Percentiles rank a stretch among this genome's conserved stretches.
Conservation (phyloP, 1,140 invertebrate genomes). For the Meloidogyne chitwoodi region DNA sequence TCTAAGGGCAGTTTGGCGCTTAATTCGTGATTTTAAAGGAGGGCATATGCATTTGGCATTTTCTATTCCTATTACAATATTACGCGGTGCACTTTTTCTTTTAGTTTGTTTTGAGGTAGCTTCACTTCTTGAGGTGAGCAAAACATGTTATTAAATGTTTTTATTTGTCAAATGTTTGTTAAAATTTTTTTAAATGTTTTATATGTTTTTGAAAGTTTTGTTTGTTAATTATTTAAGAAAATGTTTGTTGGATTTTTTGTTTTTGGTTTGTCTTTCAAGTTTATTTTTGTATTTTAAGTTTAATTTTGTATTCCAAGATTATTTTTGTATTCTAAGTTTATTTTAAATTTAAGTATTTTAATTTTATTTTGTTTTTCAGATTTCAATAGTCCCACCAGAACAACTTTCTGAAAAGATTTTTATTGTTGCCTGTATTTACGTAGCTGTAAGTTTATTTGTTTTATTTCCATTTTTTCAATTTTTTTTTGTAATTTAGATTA, state of each 20-base stretch:
- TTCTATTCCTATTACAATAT: slow-evolving; percentile 45
- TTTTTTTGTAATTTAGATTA: slow-evolving; percentile 16
- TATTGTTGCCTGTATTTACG: slow-evolving; percentile 45
- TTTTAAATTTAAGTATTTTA: too few relatives aligned
- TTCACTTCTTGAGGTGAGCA: slow-evolving; percentile 38
- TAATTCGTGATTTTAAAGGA: slow-evolving; percentile 40
- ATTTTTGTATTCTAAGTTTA: too few relatives aligned
- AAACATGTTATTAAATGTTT: too few relatives aligned
- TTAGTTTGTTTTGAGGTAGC: slow-evolving; percentile 51
- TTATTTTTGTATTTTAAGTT: too few relatives aligned
- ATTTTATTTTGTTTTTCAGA: neutral
- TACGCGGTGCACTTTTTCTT: slow-evolving; percentile 48
- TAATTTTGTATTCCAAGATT: too few relatives aligned
- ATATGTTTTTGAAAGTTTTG: neutral
- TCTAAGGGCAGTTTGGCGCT: slow-evolving; percentile 33
- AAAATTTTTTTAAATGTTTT: too few relatives aligned
- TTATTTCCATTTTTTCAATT: too few relatives aligned
- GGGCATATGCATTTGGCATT: slow-evolving; percentile 36
- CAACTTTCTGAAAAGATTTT: slow-evolving; percentile 41
- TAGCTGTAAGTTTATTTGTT: slow-evolving; percentile 13
- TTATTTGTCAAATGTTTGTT: too few relatives aligned
- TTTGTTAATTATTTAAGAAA: too few relatives aligned
- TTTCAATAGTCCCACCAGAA: slow-evolving; percentile 42
- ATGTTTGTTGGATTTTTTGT: too few relatives aligned
- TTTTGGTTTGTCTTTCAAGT: neutral